Base-by-base conservation (phyloP, 1,140 invertebrate species). In the Drosophila arawakana region DNA sequence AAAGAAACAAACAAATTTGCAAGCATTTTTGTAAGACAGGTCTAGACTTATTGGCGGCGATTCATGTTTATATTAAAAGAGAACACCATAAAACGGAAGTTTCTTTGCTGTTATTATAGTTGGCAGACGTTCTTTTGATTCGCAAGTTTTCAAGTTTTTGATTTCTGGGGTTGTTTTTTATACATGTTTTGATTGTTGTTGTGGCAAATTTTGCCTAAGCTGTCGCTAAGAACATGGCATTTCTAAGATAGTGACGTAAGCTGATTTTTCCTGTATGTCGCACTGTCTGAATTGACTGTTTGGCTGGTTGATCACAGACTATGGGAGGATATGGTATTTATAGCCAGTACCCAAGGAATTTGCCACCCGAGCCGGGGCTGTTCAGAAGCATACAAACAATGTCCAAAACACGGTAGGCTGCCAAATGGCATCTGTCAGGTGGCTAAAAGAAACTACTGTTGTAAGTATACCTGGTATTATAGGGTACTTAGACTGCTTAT, bases 31-130 rank as follows among this genome's bases (percentile, higher is more conserved):
- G 50, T 68, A 58, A 62, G 70, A 73, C 71, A 80, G 71, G 83
- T 83, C 76, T 80, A 86, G 83, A 86, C 83, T 67, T 88, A 62
- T 88, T 80, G 83, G 83, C 83, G 83, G 72, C 83, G 44, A 50
- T 30, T 41, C 41, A 73, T 72, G 63, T 69, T 61, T 76, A 69
- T 82, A 82, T 80, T 86, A 82, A 76, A 79, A 78, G 71, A 81
- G 76, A 76, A 76, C 76, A 70, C 80, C 83, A 81, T 88, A 86
- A 88, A 86, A 80, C 72, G 76, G 55, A 71, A 83, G 67, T 85
- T 67, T 67, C 25, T 55, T 71, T 75, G 66, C 57, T 52, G 61
- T 66, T 67, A 70, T 72, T 54, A 37, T 57, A 34, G 8, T 44
- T 69, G 60, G 44, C 41, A 50, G 47, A 11, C 57, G 37, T 46